Percentiles rank a stretch among this genome's conserved stretches.
Evolutionary conservation across 2,113 vertebrate species (phyloP).

Genomic region (cat (Felis catus)): F.catus_Fca126_mat1.0 CM031413.1:90920501-90921000

Average conservation of each 20-base stretch:
- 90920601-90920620: background rate
- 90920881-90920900: background rate
- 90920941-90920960: background rate
- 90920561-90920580: background rate
- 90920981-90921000: background rate
- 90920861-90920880: background rate
- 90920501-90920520: background rate
- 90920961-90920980: background rate
- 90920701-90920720: constrained; percentile 3
- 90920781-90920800: constrained; percentile 15
- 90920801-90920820: background rate
- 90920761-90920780: constrained; percentile 10
- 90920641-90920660: background rate
- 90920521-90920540: background rate
- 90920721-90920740: background rate
- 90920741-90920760: background rate
- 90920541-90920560: background rate
- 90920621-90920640: background rate
- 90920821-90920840: constrained; percentile 9
- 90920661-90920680: background rate
- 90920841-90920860: constrained; percentile 7
- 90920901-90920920: background rate
- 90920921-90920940: background rate
- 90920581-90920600: background rate
- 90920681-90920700: background rate